Percentiles rank a stretch among this genome's conserved stretches.
These are phyloP conservation scores for Metopia argyrocephala DNA, from an alignment of 2,888 invertebrate species.

Conservation along the genomic window DNA sequence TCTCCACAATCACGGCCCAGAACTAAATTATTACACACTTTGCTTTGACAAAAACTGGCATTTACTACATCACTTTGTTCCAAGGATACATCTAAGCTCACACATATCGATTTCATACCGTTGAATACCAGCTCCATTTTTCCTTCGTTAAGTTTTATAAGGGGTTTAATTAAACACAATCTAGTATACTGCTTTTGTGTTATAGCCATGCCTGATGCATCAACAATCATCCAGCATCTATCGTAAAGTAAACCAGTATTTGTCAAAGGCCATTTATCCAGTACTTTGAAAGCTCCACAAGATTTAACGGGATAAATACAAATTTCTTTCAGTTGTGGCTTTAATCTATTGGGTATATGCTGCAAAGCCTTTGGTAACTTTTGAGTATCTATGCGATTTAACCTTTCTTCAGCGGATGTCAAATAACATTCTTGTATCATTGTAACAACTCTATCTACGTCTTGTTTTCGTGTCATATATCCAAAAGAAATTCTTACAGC, in stretches of 20 bases:
- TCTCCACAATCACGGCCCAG: conserved; percentile 91
- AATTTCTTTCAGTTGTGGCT: conserved; percentile 78
- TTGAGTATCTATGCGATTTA: conserved; percentile 66
- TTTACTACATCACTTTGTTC: conserved; percentile 70
- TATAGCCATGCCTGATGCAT: conserved; percentile 87
- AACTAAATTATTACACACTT: conserved; percentile 91
- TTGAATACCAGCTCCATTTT: conserved; percentile 82
- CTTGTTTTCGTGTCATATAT: conserved; percentile 88
- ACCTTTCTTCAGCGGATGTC: conserved; percentile 67
- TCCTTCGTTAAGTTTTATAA: conserved; percentile 82
- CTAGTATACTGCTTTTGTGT: conserved; percentile 91
- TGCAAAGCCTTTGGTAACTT: conserved; percentile 71
- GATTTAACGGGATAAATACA: conserved; percentile 94
- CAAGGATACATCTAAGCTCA: conserved; percentile 79
- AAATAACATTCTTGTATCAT: conserved; percentile 90
- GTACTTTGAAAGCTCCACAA: conserved; percentile 88
- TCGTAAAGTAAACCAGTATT: conserved; percentile 91
- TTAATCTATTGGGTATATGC: conserved; percentile 69
- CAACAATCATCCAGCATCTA: conserved; percentile 95
- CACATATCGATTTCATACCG: conserved; percentile 81
- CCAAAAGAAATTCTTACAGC: conserved; percentile 95
- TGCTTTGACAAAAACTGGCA: conserved; percentile 84
- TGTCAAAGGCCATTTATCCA: conserved; percentile 85
- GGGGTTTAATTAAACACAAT: conserved; percentile 88
- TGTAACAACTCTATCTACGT: conserved; percentile 85